phyloP scores from a whole-genome alignment of 2,888 invertebrate species.

The Geophilus truncorum region DNA sequence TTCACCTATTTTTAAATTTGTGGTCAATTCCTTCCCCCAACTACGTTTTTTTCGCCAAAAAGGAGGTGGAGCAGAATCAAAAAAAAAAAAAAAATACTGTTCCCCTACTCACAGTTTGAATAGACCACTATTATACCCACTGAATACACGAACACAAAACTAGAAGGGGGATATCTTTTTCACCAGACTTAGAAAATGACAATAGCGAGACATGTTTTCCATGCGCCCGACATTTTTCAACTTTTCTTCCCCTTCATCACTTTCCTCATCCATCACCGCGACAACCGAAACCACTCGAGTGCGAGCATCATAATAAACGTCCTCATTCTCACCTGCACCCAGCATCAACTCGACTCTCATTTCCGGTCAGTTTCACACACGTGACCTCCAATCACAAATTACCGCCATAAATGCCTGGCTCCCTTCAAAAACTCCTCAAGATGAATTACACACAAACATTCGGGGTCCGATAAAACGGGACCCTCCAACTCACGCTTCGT shows the following conservation, averaged over 20 bases:
- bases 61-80: too few species aligned
- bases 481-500: neutral
- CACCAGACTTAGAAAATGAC: neutral
- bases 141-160: neutral
- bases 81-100: too few species aligned
- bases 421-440: neutral
- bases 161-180: neutral
- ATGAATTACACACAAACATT: neutral
- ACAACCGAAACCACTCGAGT: neutral
- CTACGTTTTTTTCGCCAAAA: too few species aligned
- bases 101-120: too few species aligned
- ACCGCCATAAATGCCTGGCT: neutral
- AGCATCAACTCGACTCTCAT: neutral
- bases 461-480: neutral
- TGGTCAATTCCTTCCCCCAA: too few species aligned
- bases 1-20: too few species aligned
- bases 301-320: neutral
- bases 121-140: neutral
- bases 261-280: neutral
- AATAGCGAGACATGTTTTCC: neutral
- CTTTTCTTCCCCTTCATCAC: neutral
- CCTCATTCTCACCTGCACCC: neutral
- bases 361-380: neutral
- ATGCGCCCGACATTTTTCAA: neutral
- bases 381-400: neutral